Evolutionary conservation across 2,113 vertebrate genomes (phyloP).

Genomic region (Plecotus auritus): DNA sequence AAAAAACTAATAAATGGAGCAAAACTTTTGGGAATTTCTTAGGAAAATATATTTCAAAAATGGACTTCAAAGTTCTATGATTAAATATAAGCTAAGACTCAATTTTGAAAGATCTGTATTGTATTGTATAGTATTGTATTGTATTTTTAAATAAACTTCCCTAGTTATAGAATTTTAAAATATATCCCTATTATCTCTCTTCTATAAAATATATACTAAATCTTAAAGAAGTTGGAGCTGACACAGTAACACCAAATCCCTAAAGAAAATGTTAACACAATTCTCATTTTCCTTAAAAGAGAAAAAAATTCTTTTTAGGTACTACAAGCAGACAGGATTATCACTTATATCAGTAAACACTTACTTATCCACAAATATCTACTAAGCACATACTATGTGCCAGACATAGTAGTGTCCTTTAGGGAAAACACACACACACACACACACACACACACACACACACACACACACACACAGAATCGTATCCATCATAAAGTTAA

Average conservation of each 20-base stretch:
- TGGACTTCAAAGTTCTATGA: not conserved
- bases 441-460: not conserved
- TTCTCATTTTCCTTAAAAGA: not conserved
- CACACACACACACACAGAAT: not conserved
- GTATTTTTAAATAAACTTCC: slow-evolving; percentile 8
- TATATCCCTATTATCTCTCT: not conserved
- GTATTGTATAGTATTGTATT: not conserved
- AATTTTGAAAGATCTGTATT: not conserved
- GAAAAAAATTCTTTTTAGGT: not conserved
- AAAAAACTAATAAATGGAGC: not conserved
- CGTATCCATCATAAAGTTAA: not conserved
- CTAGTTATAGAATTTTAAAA: not conserved
- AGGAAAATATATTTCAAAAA: not conserved
- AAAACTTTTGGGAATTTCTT: slow-evolving; percentile 19
- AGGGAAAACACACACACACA: not conserved
- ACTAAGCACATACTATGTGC: not conserved
- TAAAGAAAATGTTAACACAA: not conserved
- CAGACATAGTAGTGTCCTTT: not conserved
- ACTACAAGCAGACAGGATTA: not conserved
- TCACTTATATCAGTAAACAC: not conserved
- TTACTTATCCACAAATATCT: not conserved
- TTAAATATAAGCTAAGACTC: slow-evolving; percentile 3
- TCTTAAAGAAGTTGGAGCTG: not conserved
- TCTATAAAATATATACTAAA: not conserved
- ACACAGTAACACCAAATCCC: not conserved